Percentiles rank a stretch among this genome's conserved stretches.
Evolutionary conservation across 35 echinoderm and acorn worm genomes (phyloP).

Genomic region (Heliocidaris erythrogramma): DNA sequence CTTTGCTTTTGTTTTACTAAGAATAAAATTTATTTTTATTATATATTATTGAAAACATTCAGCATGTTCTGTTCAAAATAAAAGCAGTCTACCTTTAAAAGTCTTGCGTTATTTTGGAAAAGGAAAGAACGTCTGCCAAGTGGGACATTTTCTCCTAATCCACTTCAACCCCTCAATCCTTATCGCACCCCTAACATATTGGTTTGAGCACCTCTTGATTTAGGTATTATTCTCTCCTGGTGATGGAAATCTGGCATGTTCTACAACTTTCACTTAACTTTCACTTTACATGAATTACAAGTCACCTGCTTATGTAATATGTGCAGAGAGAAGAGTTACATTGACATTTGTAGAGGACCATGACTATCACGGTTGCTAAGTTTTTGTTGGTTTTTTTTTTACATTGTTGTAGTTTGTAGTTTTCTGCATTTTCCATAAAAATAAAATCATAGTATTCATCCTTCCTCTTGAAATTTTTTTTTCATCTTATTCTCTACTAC

Average conservation of each 20-base stretch:
- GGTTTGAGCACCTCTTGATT: background rate
- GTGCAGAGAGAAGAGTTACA: background rate
- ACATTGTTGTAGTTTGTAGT: too few species aligned
- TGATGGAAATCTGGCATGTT: constrained; percentile 9
- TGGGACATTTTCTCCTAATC: background rate
- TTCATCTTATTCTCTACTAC: background rate
- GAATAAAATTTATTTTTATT: background rate
- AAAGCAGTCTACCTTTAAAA: background rate
- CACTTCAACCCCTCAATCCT: background rate
- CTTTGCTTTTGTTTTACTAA: too few species aligned
- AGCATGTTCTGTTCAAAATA: background rate
- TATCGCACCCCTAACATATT: constrained; percentile 4
- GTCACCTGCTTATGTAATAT: background rate
- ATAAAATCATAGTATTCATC: too few species aligned
- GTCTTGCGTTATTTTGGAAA: background rate
- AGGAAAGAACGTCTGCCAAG: background rate
- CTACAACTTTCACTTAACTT: background rate
- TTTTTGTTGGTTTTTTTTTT: too few species aligned
- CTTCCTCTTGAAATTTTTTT: too few species aligned
- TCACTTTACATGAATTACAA: background rate
- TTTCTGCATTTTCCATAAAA: too few species aligned
- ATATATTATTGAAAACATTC: background rate
- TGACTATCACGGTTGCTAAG: too few species aligned
- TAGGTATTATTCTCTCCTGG: background rate
- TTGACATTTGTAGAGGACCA: background rate